Evolutionary conservation across 2,888 invertebrate genomes (phyloP), one percentile per base, ranked within the genome.

Genomic region (Melanargia galathea): DNA sequence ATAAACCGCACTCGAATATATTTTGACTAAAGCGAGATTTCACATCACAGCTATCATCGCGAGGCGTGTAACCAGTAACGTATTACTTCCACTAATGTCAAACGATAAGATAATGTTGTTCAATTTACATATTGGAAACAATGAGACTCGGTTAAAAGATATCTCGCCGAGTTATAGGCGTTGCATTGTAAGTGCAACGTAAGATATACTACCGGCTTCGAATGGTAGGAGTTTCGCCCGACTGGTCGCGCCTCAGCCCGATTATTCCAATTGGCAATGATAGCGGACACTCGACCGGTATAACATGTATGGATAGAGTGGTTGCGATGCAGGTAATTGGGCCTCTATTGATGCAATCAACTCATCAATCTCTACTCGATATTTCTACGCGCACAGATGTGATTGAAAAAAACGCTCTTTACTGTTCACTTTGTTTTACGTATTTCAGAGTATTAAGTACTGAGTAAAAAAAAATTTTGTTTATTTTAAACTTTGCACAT

Each of bases 51-150:
- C 72, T 70, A 71, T 65, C 67, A 62, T 64, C 74, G 62, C 75
- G 74, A 77, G 73, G 71, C 83, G 83, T 80, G 84, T 79, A 75
- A 68, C 70, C 78, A 66, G 74, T 75, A 71, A 72, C 77, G 79
- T 73, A 78, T 75, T 75, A 74, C 80, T 78, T 74, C 74, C 71
- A 81, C 82, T 82, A 88, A 82, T 86, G 82, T 76, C 69, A 63
- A 64, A 67, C 68, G 90, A 90, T 90, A 90, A 90, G 87, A 89
- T 88, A 86, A 65, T 71, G 70, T 71, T 57, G 55, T 66, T 74
- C 65, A 84, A 80, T 84, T 84, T 82, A 83, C 78, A 78, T 80
- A 80, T 82, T 80, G 78, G 75, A 78, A 78, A 86, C 80, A 81
- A 79, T 78, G 75, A 80, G 73, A 61, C 60, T 63, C 24, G 55